A percentile compares a stretch with the other conserved stretches of the same genome.
Evolutionary conservation across 2,113 vertebrate genomes (phyloP).

Genomic region (Emydura subglobosa): DNA sequence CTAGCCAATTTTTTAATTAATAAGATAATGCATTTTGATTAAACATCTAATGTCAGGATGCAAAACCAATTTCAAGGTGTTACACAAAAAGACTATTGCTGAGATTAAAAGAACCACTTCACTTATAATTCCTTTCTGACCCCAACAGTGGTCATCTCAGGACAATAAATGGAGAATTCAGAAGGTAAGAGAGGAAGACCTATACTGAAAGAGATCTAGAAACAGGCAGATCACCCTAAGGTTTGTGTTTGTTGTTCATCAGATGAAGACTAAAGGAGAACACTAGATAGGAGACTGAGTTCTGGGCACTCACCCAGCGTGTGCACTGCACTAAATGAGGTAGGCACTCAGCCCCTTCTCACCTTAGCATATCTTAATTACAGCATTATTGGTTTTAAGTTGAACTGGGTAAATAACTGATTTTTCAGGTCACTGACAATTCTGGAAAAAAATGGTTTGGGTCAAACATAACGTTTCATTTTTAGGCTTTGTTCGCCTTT

Average conservation of each 20-base stretch:
- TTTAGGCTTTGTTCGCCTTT: too few relatives aligned
- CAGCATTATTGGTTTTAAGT: neutral
- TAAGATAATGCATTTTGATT: neutral
- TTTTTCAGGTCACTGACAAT: too few relatives aligned
- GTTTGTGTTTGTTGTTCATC: neutral
- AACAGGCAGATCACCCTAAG: neutral
- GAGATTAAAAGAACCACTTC: neutral
- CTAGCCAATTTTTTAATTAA: neutral
- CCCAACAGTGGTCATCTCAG: neutral
- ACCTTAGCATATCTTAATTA: neutral
- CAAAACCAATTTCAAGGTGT: neutral
- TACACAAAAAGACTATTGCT: neutral
- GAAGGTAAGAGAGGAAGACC: neutral
- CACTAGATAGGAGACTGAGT: accelerated
- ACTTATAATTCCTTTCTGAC: neutral
- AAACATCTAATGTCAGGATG: neutral
- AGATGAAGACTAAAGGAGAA: neutral
- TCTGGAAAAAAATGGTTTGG: too few relatives aligned
- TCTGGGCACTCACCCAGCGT: neutral
- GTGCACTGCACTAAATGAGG: neutral
- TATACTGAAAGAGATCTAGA: neutral
- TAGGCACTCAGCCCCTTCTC: accelerated
- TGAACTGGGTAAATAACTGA: too few relatives aligned
- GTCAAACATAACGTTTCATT: too few relatives aligned
- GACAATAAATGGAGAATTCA: neutral